Percentiles rank a stretch among this genome's conserved stretches.
Conservation (phyloP, 2,797 vertebrate species). For the Sciaenops ocellatus region DNA sequence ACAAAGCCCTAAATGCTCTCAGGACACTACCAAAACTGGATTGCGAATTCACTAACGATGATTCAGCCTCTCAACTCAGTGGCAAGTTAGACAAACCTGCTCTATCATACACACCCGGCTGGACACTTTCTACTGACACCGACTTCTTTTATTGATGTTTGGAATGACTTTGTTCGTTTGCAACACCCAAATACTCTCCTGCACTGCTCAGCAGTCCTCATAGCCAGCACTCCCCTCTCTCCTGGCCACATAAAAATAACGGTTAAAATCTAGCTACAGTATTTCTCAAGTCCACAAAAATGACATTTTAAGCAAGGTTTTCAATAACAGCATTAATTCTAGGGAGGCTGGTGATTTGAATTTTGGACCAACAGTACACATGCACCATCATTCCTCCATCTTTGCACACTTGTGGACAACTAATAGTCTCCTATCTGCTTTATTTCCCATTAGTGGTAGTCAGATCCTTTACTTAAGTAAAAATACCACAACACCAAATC, state of each 20-base stretch:
- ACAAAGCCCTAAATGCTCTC: conserved; percentile 70
- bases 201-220: conserved; percentile 44
- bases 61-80: conserved; percentile 65
- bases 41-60: conserved; percentile 58
- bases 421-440: background rate
- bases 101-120: conserved; percentile 37
- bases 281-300: conserved; percentile 10
- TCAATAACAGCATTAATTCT: conserved; percentile 1
- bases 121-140: conserved; percentile 44
- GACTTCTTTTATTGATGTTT: conserved; percentile 62
- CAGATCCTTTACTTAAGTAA: background rate
- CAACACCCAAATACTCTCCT: conserved; percentile 39
- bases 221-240: conserved; percentile 7
- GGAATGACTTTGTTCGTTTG: conserved; percentile 55
- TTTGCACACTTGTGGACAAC: background rate
- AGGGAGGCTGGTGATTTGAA: background rate
- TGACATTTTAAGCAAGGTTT: background rate
- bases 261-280: conserved; percentile 4
- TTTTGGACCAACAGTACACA: background rate
- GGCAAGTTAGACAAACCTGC: conserved; percentile 52
- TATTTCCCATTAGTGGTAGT: background rate
- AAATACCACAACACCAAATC: background rate
- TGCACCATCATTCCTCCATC: background rate
- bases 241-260: conserved; percentile 20
- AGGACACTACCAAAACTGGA: conserved; percentile 60